phyloP scores from a whole-genome alignment of 1,140 invertebrate genomes.

The Harpegnathos saltator region DNA sequence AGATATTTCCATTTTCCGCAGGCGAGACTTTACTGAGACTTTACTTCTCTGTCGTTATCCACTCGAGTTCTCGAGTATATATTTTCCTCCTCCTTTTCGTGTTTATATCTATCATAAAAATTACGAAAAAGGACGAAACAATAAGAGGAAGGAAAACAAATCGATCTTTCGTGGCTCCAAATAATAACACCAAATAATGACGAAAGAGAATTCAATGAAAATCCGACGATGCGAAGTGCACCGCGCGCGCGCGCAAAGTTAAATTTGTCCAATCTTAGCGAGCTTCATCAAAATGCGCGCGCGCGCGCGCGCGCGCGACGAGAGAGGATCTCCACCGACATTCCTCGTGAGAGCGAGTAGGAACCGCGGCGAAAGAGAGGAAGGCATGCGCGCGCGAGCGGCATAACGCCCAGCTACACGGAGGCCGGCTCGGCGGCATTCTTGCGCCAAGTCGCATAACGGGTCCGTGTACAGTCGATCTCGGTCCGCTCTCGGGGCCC shows the following conservation, averaged over 20 bases:
- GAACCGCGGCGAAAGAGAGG: slow-evolving; percentile 29
- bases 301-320: too few species aligned
- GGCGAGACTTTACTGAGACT: not conserved
- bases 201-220: too few species aligned
- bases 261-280: not conserved
- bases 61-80: too few species aligned
- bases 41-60: too few species aligned
- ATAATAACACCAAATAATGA: too few species aligned
- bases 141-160: too few species aligned
- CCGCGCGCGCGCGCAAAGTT: too few species aligned
- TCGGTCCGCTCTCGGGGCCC: slow-evolving; percentile 63
- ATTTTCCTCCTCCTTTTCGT: too few species aligned
- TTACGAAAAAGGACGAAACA: too few species aligned
- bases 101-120: too few species aligned
- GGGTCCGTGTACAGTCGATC: slow-evolving; percentile 67
- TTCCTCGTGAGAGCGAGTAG: slow-evolving; percentile 10
- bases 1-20: not conserved
- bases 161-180: too few species aligned
- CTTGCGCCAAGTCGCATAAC: slow-evolving; percentile 73
- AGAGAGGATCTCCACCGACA: not conserved
- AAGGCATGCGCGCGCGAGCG: slow-evolving; percentile 61
- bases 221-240: too few species aligned
- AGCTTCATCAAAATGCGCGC: not conserved
- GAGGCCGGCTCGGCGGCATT: slow-evolving; percentile 72
- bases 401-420: slow-evolving; percentile 62